Conservation (phyloP, 2,888 invertebrate genomes). For the Pseudococcus viburni region DNA sequence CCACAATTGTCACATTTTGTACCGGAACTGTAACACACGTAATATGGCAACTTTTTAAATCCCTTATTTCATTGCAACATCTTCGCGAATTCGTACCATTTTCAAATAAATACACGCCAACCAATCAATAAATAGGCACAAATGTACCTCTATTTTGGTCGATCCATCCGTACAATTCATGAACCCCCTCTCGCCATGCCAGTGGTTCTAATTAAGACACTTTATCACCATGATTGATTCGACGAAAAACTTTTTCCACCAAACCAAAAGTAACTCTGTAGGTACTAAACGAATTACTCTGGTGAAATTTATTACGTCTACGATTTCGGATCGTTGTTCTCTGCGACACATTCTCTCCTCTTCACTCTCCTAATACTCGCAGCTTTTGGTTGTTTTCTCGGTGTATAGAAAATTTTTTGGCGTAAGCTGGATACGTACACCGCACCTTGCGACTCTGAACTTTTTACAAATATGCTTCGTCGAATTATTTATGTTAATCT, state of each 20-base stretch:
- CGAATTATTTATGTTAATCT: no score
- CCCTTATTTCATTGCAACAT: not conserved
- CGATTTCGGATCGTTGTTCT: conserved; percentile 3
- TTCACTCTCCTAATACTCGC: not conserved
- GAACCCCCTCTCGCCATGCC: not conserved
- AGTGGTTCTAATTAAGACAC: conserved; percentile 20
- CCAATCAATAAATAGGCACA: not conserved
- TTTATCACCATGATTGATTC: conserved; percentile 49
- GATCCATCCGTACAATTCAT: not conserved
- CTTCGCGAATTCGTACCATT: no score
- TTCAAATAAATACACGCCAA: no score
- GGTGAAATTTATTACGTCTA: conserved; percentile 27
- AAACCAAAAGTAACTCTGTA: not conserved
- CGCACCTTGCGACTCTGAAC: no score
- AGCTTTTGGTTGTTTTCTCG: not conserved
- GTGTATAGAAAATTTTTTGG: no score
- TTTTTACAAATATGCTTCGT: no score
- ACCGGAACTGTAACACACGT: conserved; percentile 56
- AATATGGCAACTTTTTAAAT: conserved; percentile 9
- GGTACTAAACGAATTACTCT: not conserved
- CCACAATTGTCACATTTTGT: conserved; percentile 61
- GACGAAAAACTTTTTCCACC: conserved; percentile 27
- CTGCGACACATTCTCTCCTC: not conserved
- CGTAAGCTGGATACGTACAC: no score
- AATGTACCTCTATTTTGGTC: not conserved